phyloP scores from a whole-genome alignment of 2,888 invertebrate species.

The Philhelius pedissequus region DNA sequence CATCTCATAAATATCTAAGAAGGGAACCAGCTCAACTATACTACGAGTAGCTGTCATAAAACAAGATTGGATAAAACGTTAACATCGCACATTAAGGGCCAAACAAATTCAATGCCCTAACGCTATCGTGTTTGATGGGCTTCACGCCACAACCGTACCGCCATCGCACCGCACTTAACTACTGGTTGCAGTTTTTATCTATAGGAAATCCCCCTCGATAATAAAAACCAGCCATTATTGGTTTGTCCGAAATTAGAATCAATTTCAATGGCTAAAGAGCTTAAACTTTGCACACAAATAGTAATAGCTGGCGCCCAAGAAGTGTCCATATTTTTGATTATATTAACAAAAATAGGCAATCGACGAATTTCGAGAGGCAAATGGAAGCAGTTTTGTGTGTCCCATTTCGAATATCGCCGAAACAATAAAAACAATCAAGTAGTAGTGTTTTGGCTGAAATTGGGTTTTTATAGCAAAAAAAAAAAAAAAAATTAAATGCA shows the following conservation, averaged over 20 bases:
- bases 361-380: not conserved
- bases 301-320: slow-evolving; percentile 1
- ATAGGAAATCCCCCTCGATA: not conserved
- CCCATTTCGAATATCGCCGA: not conserved
- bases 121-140: not conserved
- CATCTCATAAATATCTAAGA: not conserved
- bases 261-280: slow-evolving; percentile 1
- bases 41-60: not conserved
- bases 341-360: not conserved
- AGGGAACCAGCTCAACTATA: not conserved
- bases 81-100: slow-evolving; percentile 11
- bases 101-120: not conserved
- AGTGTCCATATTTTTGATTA: slow-evolving; percentile 19
- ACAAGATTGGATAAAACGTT: slow-evolving; percentile 14
- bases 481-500: not conserved
- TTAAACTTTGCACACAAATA: slow-evolving; percentile 12
- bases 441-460: not conserved
- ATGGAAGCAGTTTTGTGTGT: not conserved
- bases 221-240: slow-evolving; percentile 2
- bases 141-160: not conserved
- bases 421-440: slow-evolving; percentile 9
- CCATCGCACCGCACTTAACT: not conserved
- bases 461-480: not conserved
- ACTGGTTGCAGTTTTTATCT: slow-evolving; percentile 16
- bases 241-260: slow-evolving; percentile 10